Evolutionary conservation across 2,113 vertebrate species (phyloP).

Genomic region (Trinectes maculatus): DNA sequence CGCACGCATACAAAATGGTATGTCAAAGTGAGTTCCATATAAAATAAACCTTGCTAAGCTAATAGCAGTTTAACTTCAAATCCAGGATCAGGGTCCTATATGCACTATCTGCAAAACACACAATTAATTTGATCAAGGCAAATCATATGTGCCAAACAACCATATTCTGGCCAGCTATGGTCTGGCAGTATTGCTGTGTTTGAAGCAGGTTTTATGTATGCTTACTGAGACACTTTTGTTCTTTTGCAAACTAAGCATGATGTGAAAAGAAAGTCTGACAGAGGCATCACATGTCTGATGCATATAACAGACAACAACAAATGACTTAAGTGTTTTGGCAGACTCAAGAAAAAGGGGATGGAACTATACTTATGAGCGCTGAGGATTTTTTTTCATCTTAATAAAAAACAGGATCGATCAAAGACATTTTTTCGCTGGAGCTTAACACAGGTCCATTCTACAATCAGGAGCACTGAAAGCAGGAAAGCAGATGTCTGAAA

Average conservation of each 20-base stretch:
- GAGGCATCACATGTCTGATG: neutral
- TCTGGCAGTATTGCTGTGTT: constrained; percentile 17
- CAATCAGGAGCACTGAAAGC: neutral
- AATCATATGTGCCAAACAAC: neutral
- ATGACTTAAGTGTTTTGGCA: constrained; percentile 6
- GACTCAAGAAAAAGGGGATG: neutral
- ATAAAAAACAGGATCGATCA: neutral
- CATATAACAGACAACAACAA: constrained; percentile 1
- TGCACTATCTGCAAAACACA: constrained; percentile 19
- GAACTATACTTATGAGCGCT: neutral
- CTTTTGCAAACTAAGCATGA: too few species aligned
- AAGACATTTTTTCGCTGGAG: neutral
- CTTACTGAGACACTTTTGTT: constrained; percentile 32
- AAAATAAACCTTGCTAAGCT: constrained; percentile 19
- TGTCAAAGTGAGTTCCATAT: neutral
- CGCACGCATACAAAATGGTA: neutral
- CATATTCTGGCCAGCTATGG: neutral
- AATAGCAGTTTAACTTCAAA: constrained; percentile 14
- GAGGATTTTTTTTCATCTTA: neutral
- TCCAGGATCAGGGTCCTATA: constrained; percentile 24
- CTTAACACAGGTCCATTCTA: neutral
- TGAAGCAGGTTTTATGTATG: constrained; percentile 19
- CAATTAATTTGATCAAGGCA: constrained; percentile 9
- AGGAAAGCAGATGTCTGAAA: neutral
- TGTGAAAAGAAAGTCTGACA: too few species aligned